Base-by-base conservation (phyloP, 2,888 invertebrate species). In the Acanthosepion pharaonis region DNA sequence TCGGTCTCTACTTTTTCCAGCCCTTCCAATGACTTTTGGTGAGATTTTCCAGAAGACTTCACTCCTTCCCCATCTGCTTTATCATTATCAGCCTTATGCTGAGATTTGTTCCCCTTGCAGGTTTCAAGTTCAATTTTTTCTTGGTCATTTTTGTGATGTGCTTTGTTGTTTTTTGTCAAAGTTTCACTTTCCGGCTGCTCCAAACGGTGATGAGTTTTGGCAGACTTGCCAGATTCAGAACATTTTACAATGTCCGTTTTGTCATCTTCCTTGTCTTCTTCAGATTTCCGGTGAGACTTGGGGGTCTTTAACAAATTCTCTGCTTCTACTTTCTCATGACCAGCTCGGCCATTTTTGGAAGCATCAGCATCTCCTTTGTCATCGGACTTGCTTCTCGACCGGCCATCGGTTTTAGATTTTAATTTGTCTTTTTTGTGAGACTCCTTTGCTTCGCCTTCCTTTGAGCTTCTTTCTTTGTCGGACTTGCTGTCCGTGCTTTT, bases 401-500 rank as follows among this genome's bases (percentile, higher is more conserved):
- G 59, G 64, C 93, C 59, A 8, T 94, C 91, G 15, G 94, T 59
- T 51, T 95, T 94, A 42, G 96, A 95, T 94, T 95, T 96, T 93
- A 95, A 91, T 94, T 95, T 96, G 1, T 95, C 95, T 11, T 93
- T 94, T 33, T 94, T 94, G 59, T 95, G 95, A 42, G 94, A 94
- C n/a, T 96, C 95, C 94, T 94, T 94, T 94, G 95, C 95, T 28
- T 95, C 94, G 0, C 64, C 48, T 91, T 95, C 96, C 94, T 95
- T 95, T 78, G 95, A 95, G 92, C 95, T 95, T 91, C 95, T 95
- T 64, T 96, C 95, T 53, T 94, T 49, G 49, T 95, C 95, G 3
- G 94, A n/a, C 59, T 95, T 95, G 51, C 95, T 95, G 33, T 95
- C 96, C 78, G 95, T 95, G 94, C 95, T 95, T 93, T 96, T 96